These are phyloP conservation scores for Alfaro cultratus DNA, from an alignment of 2,797 vertebrate species.

Conservation along the genomic window DNA sequence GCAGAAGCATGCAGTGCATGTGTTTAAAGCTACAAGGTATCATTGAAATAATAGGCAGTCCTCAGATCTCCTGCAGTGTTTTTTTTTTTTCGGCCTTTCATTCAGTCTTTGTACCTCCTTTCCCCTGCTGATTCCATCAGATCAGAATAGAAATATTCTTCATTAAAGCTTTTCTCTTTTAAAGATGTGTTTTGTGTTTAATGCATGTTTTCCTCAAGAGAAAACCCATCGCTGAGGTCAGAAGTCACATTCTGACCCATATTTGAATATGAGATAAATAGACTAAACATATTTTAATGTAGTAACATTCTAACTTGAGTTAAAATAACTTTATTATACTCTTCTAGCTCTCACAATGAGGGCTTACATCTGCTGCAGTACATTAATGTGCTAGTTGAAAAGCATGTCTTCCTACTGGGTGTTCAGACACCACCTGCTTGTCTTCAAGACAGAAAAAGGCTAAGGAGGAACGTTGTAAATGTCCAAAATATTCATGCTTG, in stretches of 20 bases:
- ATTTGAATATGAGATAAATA: conserved; percentile 18
- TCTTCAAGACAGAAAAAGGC: not conserved
- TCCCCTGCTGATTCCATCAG: conserved; percentile 61
- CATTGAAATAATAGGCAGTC: conserved; percentile 91
- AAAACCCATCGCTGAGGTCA: conserved; percentile 49
- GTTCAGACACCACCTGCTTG: not conserved
- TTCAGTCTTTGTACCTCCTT: conserved; percentile 59
- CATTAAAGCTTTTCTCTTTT: conserved; percentile 52
- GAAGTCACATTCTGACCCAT: conserved; percentile 29
- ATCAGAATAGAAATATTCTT: conserved; percentile 62
- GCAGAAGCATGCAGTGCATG: conserved; percentile 14
- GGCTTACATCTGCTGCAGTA: not conserved
- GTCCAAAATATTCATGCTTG: conserved; percentile 1
- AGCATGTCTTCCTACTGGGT: not conserved
- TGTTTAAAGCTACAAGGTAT: conserved; percentile 68
- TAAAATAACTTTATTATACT: not conserved
- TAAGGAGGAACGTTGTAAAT: not conserved
- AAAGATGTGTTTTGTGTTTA: conserved; percentile 37
- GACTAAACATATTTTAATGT: not conserved
- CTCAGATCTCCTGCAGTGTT: conserved; percentile 85
- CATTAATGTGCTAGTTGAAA: not conserved
- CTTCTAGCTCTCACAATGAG: not conserved
- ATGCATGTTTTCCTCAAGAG: conserved; percentile 33
- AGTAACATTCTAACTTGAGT: not conserved
- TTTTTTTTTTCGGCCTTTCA: conserved; percentile 56